Evolutionary conservation across 2,797 vertebrate genomes (phyloP).

Genomic region (Pelochelys cantorii): DNA sequence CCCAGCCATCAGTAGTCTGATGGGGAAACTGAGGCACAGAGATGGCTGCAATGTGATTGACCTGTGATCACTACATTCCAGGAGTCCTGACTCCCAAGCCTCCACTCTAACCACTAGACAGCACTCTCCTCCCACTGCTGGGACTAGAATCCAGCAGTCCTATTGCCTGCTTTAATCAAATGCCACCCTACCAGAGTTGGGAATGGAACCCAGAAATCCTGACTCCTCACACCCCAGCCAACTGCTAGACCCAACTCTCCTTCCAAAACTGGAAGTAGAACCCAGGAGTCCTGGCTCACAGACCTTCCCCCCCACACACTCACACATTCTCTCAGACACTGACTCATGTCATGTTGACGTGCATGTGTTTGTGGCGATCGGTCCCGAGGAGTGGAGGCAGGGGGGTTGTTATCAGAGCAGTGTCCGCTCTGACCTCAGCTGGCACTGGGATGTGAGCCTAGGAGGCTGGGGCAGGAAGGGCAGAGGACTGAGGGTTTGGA

Average conservation of each 20-base stretch:
- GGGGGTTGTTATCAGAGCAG: background rate
- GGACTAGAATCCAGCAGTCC: background rate
- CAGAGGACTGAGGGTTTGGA: background rate
- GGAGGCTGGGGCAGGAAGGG: background rate
- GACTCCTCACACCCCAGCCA: background rate
- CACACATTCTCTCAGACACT: too few relatives aligned
- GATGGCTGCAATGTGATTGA: background rate
- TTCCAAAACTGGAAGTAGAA: background rate
- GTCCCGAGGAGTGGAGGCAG: accelerated
- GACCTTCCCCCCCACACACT: background rate
- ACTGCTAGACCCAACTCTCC: background rate
- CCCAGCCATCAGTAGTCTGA: too few relatives aligned
- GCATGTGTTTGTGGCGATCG: background rate
- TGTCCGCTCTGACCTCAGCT: background rate
- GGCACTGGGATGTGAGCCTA: too few relatives aligned
- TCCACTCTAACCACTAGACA: background rate
- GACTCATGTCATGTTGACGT: too few relatives aligned
- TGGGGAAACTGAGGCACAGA: background rate
- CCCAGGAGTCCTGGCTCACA: background rate
- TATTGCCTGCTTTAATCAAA: background rate
- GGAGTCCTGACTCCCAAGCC: background rate
- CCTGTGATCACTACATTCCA: too few relatives aligned
- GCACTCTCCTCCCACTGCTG: background rate
- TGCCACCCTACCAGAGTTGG: background rate
- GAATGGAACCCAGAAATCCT: background rate